Base-by-base conservation (phyloP, 2,113 vertebrate genomes). In the Sisor rabdophorus region DNA sequence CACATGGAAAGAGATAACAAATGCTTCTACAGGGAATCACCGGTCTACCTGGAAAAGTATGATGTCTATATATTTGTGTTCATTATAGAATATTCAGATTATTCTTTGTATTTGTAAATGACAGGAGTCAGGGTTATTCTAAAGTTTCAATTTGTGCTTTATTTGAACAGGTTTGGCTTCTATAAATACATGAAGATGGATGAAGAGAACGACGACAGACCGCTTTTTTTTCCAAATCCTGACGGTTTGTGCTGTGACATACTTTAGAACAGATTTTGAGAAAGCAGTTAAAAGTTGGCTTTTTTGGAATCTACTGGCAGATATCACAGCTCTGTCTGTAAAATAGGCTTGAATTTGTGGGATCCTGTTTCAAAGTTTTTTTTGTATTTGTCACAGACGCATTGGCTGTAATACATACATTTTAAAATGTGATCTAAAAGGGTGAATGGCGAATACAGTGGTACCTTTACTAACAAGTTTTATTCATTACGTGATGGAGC, bases 151-250 rank as follows among this genome's bases (percentile, higher is more conserved):
- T 16, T 30, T 79, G 26, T 81, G 17, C 19, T 71, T 12, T 77
- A 32, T 47, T 68, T 75, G 13, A 50, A 70, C 89, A 99, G 97
- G 90, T 99, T 98, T 82, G 97, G 97, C 1, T 99, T 99, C 87
- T 98, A 98, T 81, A 98, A 98, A 86, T 99, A 99, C 83, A 98
- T 99, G 97, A 98, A 98, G 92, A 95, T 98, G 96, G 97, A 98
- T 84, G 93, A 94, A 77, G 94, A 95, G 13, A 94, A 96, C 48
- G 94, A 94, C n/a, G 93, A 95, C 85, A 88, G 90, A 75, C 92
- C 95, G 0, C 96, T 98, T 84, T 93, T 98, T 86, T 98, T 99
- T 86, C 94, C 95, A 20, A 94, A 88, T 81, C 63, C 95, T 5
- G 93, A 95, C 59, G 95, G 96, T 98, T 44, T 44, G 88, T 90